Base-by-base conservation (phyloP, 2,888 invertebrate genomes). In the Euproctis similis region DNA sequence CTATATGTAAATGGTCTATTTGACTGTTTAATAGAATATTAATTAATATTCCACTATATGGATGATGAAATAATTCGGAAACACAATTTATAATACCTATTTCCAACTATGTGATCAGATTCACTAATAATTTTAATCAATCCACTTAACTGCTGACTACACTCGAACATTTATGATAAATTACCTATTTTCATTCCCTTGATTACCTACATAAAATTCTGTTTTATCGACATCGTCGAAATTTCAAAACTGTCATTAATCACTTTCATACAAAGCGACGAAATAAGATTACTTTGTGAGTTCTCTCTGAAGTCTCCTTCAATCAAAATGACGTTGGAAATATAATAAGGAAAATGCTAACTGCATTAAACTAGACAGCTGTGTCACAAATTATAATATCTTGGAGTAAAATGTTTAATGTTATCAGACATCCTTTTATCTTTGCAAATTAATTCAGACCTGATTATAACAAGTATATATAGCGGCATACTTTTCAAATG, bases 311-410 rank as follows among this genome's bases (percentile, higher is more conserved):
- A 30, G 37, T 34, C 37, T 26, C 29, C 25, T 42, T 33, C 32
- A 48, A 46, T 48, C 34, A 36, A 50, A 42, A 34, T 34, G 33
- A 31, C 27, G 24, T 31, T 39, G 16, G 20, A 31, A 41, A 46
- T 31, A 30, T 35, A 23, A 34, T n/a, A 39, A 37, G 45, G 47
- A 48, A 41, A 42, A 51, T 46, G 40, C 33, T 37, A 42, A 46
- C 33, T 24, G 42, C 39, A 48, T 52, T 48, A 42, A 29, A 29
- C 27, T 28, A 42, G 46, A 48, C 47, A 43, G 42, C 39, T 51
- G 37, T 41, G 49, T 42, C 45, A 42, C 36, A 41, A 58, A 53
- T 53, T 50, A 42, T 43, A 37, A 45, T 42, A 42, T 39, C 39
- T 37, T 35, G 26, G 18, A 34, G 39, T 42, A 39, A 51, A 51